Evolutionary conservation across 1,140 invertebrate genomes (phyloP).

Genomic region (Megathymus violae): DNA sequence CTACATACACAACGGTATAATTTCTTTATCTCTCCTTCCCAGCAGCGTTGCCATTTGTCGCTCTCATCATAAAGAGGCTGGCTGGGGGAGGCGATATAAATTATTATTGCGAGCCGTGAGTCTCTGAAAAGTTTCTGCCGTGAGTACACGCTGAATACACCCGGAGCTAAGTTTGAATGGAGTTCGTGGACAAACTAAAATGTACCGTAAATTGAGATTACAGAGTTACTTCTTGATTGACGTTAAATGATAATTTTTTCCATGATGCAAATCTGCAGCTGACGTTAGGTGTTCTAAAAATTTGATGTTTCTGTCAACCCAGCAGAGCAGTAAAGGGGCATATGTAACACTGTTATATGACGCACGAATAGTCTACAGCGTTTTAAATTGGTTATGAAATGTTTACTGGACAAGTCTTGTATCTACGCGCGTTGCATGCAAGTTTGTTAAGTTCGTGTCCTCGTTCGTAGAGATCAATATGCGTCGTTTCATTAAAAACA

Average conservation of each 20-base stretch:
- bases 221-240: not conserved
- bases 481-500: too few species aligned
- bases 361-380: not conserved
- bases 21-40: constrained; percentile 66
- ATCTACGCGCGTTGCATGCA: not conserved
- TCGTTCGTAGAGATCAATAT: too few species aligned
- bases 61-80: constrained; percentile 57
- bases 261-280: constrained; percentile 28
- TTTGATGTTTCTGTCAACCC: constrained; percentile 29
- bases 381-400: constrained; percentile 23
- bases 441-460: too few species aligned
- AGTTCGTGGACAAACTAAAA: not conserved
- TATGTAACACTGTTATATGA: constrained; percentile 25
- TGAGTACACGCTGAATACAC: constrained; percentile 30
- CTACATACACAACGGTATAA: constrained; percentile 56
- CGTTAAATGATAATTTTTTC: constrained; percentile 11
- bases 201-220: not conserved
- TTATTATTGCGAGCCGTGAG: constrained; percentile 53
- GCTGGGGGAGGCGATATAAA: constrained; percentile 54
- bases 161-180: constrained; percentile 23
- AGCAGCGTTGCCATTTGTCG: constrained; percentile 64
- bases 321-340: constrained; percentile 12
- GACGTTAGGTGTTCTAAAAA: constrained; percentile 32
- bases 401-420: constrained; percentile 1
- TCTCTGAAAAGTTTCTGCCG: constrained; percentile 28